Conservation (phyloP, 2,888 invertebrate genomes). For the Anoncus sp. region DNA sequence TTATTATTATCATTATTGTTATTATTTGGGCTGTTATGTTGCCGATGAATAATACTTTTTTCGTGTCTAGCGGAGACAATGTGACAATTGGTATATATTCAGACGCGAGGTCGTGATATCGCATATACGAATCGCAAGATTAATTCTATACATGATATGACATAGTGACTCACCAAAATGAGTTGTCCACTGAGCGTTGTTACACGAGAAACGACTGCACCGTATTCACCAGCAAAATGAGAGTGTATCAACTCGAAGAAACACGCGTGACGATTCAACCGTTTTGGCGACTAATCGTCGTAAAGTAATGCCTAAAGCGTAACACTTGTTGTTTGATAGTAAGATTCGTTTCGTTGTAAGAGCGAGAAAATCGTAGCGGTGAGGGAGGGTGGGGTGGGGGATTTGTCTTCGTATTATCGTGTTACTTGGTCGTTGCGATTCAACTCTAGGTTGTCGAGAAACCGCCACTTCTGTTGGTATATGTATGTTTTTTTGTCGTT, state of each 20-base stretch:
- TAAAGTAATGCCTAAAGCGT: no score
- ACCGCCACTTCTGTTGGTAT: conserved; percentile 1
- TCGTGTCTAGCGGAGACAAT: not conserved
- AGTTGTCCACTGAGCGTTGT: conserved; percentile 58
- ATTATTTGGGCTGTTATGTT: conserved; percentile 7
- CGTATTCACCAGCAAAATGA: conserved; percentile 47
- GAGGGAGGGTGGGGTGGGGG: no score
- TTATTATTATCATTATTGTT: conserved; percentile 9
- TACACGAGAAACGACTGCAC: conserved; percentile 51
- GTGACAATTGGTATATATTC: conserved; percentile 23
- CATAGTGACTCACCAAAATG: conserved; percentile 63
- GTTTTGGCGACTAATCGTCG: not conserved
- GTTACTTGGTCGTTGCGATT: conserved; percentile 20
- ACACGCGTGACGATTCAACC: conserved; percentile 14
- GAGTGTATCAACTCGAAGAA: conserved; percentile 13
- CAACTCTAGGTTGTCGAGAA: conserved; percentile 24
- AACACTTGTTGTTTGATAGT: not conserved
- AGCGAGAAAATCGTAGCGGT: conserved; percentile 1
- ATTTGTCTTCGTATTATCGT: conserved; percentile 10
- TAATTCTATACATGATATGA: conserved; percentile 18
- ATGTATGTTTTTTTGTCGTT: conserved; percentile 22
- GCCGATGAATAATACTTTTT: conserved; percentile 16
- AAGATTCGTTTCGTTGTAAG: conserved; percentile 28
- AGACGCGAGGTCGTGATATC: conserved; percentile 8
- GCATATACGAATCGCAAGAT: conserved; percentile 33